Evolutionary conservation across 2,888 invertebrate species (phyloP), one percentile per base, ranked within the genome.

Genomic region (Microplitis manilae): DNA sequence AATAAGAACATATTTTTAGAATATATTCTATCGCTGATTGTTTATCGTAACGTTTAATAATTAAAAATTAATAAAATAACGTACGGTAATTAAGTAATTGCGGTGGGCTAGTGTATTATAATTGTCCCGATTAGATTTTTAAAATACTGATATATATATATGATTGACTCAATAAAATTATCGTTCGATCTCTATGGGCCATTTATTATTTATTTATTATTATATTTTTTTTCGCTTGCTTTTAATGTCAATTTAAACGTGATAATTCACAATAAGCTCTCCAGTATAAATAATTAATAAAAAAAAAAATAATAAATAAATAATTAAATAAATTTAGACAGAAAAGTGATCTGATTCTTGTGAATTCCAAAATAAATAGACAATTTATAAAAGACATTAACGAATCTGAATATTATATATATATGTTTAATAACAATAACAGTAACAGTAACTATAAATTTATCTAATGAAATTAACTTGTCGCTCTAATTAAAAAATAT

Each of bases 1-100:
- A 87, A 85, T 84, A 85, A 84, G 84, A 86, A 87, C 86, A 87
- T 88, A 88, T 88, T 88, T 88, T 87, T 87, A 86, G 87, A 87
- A 76, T 84, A 84, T 87, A 86, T 87, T 87, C 84, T 85, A 85
- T 86, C 81, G 77, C 74, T 72, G 68, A 76, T 73, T 71, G 71
- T 78, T 75, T 77, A 79, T 77, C 60, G 75, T 75, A 71, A 80
- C 77, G 64, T 78, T 64, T 50, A 50, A 50, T 50, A 9, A 50
- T 50, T 50, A 9, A 50, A 50, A 50, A 50, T 13, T 50, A 50
- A 50, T 50, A 50, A 50, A 62, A 70, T 65, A 15, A 68, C 77
- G 71, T 65, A 72, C 77, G 62, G 70, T 50, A 38, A 70, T 50
- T 60, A 61, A 62, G 41, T 72, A 68, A 68, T 76, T 73, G 30